These are phyloP conservation scores for Simalia tracyae DNA, from an alignment of 2,797 vertebrate species.

Conservation along the genomic window DNA sequence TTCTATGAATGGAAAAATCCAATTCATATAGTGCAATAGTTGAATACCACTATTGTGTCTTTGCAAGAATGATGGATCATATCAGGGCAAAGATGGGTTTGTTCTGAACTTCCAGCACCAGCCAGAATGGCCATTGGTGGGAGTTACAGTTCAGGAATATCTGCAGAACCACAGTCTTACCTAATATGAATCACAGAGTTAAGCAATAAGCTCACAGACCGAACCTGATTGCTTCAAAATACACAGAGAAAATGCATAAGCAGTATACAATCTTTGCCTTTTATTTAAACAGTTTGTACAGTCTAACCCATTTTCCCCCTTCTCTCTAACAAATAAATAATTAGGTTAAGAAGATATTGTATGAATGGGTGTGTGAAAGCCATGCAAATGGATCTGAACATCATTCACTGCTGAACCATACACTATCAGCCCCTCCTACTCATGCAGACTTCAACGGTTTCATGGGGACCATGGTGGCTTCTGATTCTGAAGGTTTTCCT, in stretches of 20 bases:
- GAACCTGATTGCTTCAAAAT: not conserved
- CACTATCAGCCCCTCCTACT: no score
- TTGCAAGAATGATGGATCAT: not conserved
- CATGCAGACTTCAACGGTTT: no score
- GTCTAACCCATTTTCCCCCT: not conserved
- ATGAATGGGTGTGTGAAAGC: no score
- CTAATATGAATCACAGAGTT: not conserved
- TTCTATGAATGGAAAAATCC: not conserved
- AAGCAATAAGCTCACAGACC: not conserved
- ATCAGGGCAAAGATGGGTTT: not conserved
- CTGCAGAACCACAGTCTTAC: not conserved
- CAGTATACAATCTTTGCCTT: not conserved
- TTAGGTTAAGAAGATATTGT: no score
- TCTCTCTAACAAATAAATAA: no score
- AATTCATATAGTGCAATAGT: not conserved
- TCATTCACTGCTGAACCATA: no score
- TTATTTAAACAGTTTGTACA: not conserved
- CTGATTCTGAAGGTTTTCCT: no score
- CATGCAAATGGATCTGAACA: no score
- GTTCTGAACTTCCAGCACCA: not conserved
- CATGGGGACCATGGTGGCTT: no score
- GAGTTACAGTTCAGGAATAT: not conserved
- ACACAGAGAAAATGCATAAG: not conserved
- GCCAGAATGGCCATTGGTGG: not conserved
- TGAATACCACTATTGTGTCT: not conserved